Conservation (phyloP, 2,888 invertebrate genomes). For the Nephrocerus scutellatus region DNA sequence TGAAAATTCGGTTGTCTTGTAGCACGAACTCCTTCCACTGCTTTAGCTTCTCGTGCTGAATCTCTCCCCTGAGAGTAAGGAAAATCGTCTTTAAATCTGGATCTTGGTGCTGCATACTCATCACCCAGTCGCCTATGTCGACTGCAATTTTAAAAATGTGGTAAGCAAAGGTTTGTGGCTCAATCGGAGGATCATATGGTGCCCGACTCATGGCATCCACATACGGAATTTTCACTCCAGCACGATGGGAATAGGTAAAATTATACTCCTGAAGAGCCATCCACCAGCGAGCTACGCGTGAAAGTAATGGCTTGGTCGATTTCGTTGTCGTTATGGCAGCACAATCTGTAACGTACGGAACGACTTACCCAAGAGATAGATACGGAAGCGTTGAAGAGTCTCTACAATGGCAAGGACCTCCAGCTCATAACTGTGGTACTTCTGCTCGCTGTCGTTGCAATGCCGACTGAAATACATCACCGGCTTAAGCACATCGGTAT, state of each 20-base stretch:
- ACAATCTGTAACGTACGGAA: conserved; percentile 15
- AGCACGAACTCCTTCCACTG: conserved; percentile 7
- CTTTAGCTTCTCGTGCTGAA: not conserved
- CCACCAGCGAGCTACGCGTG: no score
- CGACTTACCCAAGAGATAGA: conserved; percentile 16
- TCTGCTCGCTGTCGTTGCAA: conserved; percentile 12
- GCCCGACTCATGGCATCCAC: conserved; percentile 15
- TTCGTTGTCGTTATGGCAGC: conserved; percentile 7
- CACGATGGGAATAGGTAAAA: no score
- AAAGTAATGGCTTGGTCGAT: no score
- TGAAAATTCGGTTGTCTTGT: conserved; percentile 9
- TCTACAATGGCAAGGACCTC: conserved; percentile 15
- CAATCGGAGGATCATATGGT: conserved; percentile 6
- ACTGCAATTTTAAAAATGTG: conserved; percentile 8
- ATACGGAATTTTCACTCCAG: no score
- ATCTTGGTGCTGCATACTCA: conserved; percentile 18
- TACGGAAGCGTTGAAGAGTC: conserved; percentile 16
- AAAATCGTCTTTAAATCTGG: conserved; percentile 10
- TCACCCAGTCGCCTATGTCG: conserved; percentile 15
- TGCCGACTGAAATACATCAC: conserved; percentile 15
- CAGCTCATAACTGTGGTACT: conserved; percentile 15
- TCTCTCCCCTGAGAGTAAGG: not conserved
- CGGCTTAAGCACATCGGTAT: not conserved
- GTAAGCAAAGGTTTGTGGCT: conserved; percentile 6
- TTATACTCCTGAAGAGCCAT: no score